Percentiles rank a stretch among this genome's conserved stretches.
phyloP scores from a whole-genome alignment of 2,888 invertebrate genomes.

The Drosophila anomalata region DNA sequence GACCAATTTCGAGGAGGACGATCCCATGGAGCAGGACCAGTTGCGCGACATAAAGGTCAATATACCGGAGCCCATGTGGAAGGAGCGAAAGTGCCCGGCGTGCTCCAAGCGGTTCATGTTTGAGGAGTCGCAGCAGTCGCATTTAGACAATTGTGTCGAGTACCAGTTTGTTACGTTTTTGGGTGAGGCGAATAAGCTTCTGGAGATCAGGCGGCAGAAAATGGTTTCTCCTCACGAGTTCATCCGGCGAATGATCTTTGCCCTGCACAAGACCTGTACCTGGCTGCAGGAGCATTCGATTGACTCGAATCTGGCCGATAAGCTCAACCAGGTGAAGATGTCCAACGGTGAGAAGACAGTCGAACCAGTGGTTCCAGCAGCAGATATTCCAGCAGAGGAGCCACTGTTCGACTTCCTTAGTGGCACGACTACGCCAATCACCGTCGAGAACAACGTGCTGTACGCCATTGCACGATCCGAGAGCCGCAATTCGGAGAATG shows the following conservation, averaged over 20 bases:
- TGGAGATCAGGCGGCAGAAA: constrained; percentile 79
- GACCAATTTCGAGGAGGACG: constrained; percentile 83
- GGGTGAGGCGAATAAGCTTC: constrained; percentile 78
- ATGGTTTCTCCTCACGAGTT: constrained; percentile 83
- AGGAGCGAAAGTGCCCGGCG: constrained; percentile 83
- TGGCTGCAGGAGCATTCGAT: constrained; percentile 81
- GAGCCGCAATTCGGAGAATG: constrained; percentile 65
- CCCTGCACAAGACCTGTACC: constrained; percentile 81
- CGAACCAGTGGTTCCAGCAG: constrained; percentile 18
- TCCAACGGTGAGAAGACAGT: constrained; percentile 40
- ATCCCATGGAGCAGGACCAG: constrained; percentile 81
- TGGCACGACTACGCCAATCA: constrained; percentile 69
- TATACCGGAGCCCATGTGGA: constrained; percentile 81
- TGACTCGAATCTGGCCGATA: constrained; percentile 79
- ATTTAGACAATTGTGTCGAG: constrained; percentile 82
- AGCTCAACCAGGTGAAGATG: constrained; percentile 61
- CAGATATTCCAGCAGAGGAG: constrained; percentile 11
- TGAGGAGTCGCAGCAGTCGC: constrained; percentile 82
- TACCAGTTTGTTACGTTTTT: constrained; percentile 80
- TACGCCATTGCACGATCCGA: constrained; percentile 80
- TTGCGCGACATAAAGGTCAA: constrained; percentile 82
- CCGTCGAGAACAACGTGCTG: constrained; percentile 74
- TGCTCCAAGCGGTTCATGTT: constrained; percentile 83
- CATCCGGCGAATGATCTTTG: constrained; percentile 83
- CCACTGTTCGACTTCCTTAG: constrained; percentile 27